Base-by-base conservation (phyloP, 2,888 invertebrate species). In the Ophion ventricosus region DNA sequence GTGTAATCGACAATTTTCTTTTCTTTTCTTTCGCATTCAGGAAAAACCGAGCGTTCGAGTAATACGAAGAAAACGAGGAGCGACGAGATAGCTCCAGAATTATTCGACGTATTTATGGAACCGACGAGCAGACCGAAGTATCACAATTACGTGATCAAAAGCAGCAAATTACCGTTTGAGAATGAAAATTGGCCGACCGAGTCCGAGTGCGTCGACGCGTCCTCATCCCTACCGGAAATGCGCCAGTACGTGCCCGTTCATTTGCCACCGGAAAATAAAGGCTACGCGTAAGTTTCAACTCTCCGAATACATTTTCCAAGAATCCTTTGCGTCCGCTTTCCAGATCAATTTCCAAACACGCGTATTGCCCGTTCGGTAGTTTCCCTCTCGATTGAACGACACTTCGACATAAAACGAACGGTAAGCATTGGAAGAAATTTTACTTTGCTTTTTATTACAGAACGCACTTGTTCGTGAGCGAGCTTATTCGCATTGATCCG, bases 181-280 rank as follows among this genome's bases (percentile, higher is more conserved):
- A 84, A 86, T 17, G 81, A 88, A 77, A 83, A 85, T 77, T 91
- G 91, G 91, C 89, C 90, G n/a, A 87, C 85, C 43, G 78, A 88
- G 35, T 82, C 85, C 11, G 88, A 89, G 25, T 91, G 91, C 76
- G 85, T 88, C 61, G 88, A 82, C 20, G 87, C 87, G 59, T 84
- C 85, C 67, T 78, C 87, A 29, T 80, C 87, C 29, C 29, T 86
- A 4, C 75, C 79, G 11, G 88, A 90, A 64, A 87, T 87, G 17
- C 89, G 88, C 49, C 87, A 88, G 80, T 91, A 96, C 86, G 95
- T 96, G 74, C 96, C 96, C 17, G 94, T 96, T 20, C 96, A 96
- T 93, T 93, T 97, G 89, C 96, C 97, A 0, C 96, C 96, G 78
- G 96, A 97, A 92, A 96, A 97, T 92, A 97, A 97, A 91, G 97